These are phyloP conservation scores for Lytechinus variegatus DNA, from an alignment of 35 echinoderm and acorn worm species.

Conservation along the genomic window DNA sequence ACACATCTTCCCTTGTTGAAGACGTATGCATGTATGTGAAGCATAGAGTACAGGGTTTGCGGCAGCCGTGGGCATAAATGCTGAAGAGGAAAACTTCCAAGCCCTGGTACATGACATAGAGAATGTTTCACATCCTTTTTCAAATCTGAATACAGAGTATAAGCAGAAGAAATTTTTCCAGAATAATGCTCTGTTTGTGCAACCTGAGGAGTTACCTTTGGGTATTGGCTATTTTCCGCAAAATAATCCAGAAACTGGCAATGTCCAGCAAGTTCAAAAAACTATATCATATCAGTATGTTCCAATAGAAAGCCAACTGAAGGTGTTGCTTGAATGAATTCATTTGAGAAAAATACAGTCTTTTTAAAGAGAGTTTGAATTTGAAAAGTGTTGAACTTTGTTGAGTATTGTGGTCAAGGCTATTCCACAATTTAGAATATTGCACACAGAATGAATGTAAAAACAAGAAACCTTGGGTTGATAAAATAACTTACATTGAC, in stretches of 20 bases:
- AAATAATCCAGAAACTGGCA: slow-evolving; percentile 52
- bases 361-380: not conserved
- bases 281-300: slow-evolving; percentile 60
- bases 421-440: no score
- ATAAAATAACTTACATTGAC: no score
- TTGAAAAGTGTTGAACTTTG: no score
- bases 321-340: slow-evolving; percentile 36
- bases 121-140: slow-evolving; percentile 47
- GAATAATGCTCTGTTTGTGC: slow-evolving; percentile 34
- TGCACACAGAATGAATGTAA: no score
- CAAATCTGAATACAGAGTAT: slow-evolving; percentile 52
- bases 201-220: slow-evolving; percentile 48
- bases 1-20: slow-evolving; percentile 45
- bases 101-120: slow-evolving; percentile 31
- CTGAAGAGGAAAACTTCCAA: slow-evolving; percentile 53
- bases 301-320: slow-evolving; percentile 48
- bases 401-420: no score
- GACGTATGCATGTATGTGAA: slow-evolving; percentile 51
- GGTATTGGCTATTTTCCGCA: slow-evolving; percentile 46
- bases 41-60: slow-evolving; percentile 41
- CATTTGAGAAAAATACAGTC: slow-evolving; percentile 49
- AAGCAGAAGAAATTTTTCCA: slow-evolving; percentile 58
- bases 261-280: slow-evolving; percentile 55
- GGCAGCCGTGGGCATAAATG: slow-evolving; percentile 10
- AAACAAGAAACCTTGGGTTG: no score